A percentile compares a stretch with the other conserved stretches of the same genome.
These are phyloP conservation scores for Circaetus cinerascens DNA, from an alignment of 2,113 vertebrate genomes.

Conservation along the genomic window DNA sequence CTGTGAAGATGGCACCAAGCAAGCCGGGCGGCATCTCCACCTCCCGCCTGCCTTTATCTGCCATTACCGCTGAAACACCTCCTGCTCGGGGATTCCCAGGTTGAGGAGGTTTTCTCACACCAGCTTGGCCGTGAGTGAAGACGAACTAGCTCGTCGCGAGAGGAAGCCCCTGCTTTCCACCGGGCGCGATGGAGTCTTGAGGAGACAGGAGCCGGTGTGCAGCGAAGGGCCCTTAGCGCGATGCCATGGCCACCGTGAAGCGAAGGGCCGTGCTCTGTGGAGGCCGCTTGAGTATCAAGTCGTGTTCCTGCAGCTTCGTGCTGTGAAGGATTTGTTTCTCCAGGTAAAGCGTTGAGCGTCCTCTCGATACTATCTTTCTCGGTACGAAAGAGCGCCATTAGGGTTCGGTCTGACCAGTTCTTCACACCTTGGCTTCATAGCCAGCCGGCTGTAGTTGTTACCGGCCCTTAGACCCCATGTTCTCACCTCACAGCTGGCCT, in stretches of 20 bases:
- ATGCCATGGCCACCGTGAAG: accelerated
- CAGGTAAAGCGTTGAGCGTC: neutral
- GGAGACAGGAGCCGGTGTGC: accelerated
- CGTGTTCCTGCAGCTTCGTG: accelerated
- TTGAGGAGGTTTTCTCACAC: neutral
- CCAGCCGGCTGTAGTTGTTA: neutral
- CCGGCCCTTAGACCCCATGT: neutral
- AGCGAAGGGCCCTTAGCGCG: accelerated
- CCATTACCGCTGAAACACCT: accelerated
- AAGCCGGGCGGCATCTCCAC: accelerated
- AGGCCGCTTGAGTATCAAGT: accelerated
- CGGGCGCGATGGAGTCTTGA: neutral
- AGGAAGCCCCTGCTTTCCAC: accelerated
- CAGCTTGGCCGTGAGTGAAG: accelerated
- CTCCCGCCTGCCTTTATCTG: accelerated
- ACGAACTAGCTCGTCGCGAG: accelerated
- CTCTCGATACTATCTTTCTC: accelerated
- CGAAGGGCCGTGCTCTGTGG: neutral
- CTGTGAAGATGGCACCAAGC: accelerated
- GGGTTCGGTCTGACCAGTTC: neutral
- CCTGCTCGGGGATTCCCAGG: accelerated
- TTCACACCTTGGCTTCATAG: neutral
- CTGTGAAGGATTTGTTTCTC: neutral
- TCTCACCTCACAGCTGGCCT: neutral
- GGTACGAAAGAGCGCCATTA: accelerated